A percentile compares a stretch with the other conserved stretches of the same genome.
These are phyloP conservation scores for Drosophila macrospina DNA, from an alignment of 2,888 invertebrate species.

Conservation along the genomic window DNA sequence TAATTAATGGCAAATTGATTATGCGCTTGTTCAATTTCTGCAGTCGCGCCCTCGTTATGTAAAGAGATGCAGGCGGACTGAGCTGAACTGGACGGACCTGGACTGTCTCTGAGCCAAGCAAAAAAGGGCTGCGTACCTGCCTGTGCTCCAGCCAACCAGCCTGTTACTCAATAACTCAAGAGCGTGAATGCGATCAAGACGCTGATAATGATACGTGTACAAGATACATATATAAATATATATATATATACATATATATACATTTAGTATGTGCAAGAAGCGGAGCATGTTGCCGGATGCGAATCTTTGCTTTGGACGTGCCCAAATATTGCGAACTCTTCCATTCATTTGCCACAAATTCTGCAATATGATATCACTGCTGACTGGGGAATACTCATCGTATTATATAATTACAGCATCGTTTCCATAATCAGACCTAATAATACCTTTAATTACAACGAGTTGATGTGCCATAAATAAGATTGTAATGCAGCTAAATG, in stretches of 20 bases:
- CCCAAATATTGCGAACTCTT: slow-evolving; percentile 10
- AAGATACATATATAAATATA: slow-evolving; percentile 3
- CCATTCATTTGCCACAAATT: slow-evolving; percentile 3
- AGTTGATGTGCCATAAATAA: not conserved
- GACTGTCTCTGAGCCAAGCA: no score
- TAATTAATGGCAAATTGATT: slow-evolving; percentile 74
- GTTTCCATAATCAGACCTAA: not conserved
- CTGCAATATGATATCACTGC: slow-evolving; percentile 9
- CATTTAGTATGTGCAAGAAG: slow-evolving; percentile 31
- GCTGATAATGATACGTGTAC: slow-evolving; percentile 27
- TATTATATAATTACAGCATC: slow-evolving; percentile 4
- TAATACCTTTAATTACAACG: not conserved
- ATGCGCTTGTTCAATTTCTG: slow-evolving; percentile 63
- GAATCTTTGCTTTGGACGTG: slow-evolving; percentile 32
- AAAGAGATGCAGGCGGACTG: slow-evolving; percentile 68
- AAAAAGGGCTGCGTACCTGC: slow-evolving; percentile 55
- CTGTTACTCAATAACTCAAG: slow-evolving; percentile 70
- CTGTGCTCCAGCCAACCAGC: slow-evolving; percentile 37
- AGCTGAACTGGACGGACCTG: no score
- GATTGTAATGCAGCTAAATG: no score
- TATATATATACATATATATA: slow-evolving; percentile 3
- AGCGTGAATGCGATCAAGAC: slow-evolving; percentile 33
- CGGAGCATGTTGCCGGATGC: slow-evolving; percentile 69
- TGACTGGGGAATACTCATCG: not conserved
- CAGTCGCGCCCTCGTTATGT: slow-evolving; percentile 64